A percentile compares a stretch with the other conserved stretches of the same genome.
Evolutionary conservation across 2,797 vertebrate genomes (phyloP).

Genomic region (Sphaeramia orbicularis): DNA sequence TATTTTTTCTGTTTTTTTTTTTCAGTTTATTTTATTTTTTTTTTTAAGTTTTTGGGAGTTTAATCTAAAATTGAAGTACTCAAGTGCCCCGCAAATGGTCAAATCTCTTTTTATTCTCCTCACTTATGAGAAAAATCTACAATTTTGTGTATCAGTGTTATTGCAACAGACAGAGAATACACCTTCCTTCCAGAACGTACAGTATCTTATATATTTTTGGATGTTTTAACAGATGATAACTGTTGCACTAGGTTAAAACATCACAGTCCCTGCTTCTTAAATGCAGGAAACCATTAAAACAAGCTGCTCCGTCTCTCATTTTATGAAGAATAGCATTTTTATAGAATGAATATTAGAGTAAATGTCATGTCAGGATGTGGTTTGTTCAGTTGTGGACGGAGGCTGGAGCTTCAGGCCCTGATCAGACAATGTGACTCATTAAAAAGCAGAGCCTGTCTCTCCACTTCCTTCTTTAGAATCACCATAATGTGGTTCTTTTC

Average conservation of each 20-base stretch:
- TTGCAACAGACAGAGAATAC: no score
- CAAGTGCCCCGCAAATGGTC: no score
- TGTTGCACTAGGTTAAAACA: neutral
- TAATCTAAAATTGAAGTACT: no score
- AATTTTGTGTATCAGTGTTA: no score
- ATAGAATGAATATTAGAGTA: neutral
- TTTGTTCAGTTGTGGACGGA: slow-evolving; percentile 31
- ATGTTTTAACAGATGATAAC: neutral
- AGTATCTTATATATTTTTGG: neutral
- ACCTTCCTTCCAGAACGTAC: no score
- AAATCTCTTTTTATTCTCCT: no score
- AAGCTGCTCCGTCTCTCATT: slow-evolving; percentile 6
- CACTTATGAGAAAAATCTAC: no score
- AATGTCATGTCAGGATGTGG: slow-evolving; percentile 36
- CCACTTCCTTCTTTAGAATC: slow-evolving; percentile 44
- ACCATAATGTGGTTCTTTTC: slow-evolving; percentile 47
- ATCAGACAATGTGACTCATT: slow-evolving; percentile 54
- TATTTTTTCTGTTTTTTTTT: no score
- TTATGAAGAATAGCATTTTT: slow-evolving; percentile 6
- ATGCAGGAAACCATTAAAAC: slow-evolving; percentile 9
- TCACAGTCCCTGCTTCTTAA: no score
- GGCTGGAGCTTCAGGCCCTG: slow-evolving; percentile 34
- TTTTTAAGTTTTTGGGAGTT: no score
- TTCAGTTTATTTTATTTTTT: no score
- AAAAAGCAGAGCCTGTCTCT: slow-evolving; percentile 43